Conservation (phyloP, 2,888 invertebrate genomes). For the Drosophila austrosaltans region DNA sequence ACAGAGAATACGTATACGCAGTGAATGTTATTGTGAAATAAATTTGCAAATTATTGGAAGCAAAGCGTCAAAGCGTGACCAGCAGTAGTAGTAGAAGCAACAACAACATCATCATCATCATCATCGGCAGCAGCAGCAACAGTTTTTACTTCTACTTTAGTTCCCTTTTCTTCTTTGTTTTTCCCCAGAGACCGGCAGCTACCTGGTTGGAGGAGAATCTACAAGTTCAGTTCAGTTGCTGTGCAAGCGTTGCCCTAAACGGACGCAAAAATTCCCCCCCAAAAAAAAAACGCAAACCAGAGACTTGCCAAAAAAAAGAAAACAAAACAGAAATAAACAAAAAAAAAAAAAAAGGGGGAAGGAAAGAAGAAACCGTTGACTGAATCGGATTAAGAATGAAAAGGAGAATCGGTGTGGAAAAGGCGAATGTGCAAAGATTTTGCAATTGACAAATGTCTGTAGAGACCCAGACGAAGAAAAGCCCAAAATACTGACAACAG, state of each 20-base stretch:
- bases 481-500: background rate
- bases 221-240: constrained; percentile 52
- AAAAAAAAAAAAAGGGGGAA: background rate
- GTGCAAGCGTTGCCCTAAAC: constrained; percentile 55
- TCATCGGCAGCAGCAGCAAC: background rate
- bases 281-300: constrained; percentile 7
- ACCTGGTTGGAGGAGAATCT: constrained; percentile 11
- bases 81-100: constrained; percentile 3
- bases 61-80: constrained; percentile 9
- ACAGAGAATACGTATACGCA: background rate
- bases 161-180: background rate
- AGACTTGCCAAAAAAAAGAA: background rate
- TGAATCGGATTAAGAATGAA: constrained; percentile 1
- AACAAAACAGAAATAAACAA: background rate
- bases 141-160: background rate
- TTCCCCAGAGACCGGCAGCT: background rate
- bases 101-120: background rate
- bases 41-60: constrained; percentile 13
- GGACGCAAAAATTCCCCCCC: constrained; percentile 44
- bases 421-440: background rate
- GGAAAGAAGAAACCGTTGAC: background rate
- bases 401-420: background rate
- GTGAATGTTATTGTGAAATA: constrained; percentile 37
- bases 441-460: constrained; percentile 1
- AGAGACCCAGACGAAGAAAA: background rate